phyloP scores from a whole-genome alignment of 2,113 vertebrate genomes.

The Ailuropoda melanoleuca region DNA sequence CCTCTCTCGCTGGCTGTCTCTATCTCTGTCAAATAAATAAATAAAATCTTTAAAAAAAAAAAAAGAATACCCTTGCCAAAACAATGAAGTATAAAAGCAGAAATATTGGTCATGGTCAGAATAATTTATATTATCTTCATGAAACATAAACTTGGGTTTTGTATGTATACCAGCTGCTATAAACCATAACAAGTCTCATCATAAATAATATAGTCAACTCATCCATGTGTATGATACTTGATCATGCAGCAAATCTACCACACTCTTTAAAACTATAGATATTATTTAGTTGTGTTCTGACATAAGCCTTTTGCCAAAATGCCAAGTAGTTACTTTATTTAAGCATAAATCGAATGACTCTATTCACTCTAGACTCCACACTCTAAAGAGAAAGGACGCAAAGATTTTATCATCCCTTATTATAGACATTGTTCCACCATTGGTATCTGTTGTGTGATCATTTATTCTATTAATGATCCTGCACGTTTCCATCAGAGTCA shows the following conservation, averaged over 20 bases:
- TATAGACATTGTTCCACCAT: neutral
- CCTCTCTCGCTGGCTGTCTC: too few species aligned
- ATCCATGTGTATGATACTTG: neutral
- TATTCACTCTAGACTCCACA: neutral
- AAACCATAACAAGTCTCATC: neutral
- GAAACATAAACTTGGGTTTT: neutral
- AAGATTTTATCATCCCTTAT: neutral
- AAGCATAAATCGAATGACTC: neutral
- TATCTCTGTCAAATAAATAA: too few species aligned
- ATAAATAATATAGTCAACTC: neutral
- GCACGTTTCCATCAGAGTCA: conserved; percentile 32
- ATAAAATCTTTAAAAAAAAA: too few species aligned
- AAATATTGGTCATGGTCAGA: neutral
- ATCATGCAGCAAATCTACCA: neutral
- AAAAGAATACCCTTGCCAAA: neutral
- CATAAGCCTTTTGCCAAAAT: neutral
- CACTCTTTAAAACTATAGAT: neutral
- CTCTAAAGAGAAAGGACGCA: neutral
- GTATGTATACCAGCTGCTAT: neutral
- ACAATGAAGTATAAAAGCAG: neutral
- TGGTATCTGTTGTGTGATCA: neutral
- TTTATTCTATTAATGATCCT: conserved; percentile 55
- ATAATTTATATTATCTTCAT: neutral
- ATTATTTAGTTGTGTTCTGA: neutral
- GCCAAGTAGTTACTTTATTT: neutral